Percentiles rank a stretch among this genome's conserved stretches.
Evolutionary conservation across 2,113 vertebrate species (phyloP).

Genomic region (Cochlearius cochlearius): DNA sequence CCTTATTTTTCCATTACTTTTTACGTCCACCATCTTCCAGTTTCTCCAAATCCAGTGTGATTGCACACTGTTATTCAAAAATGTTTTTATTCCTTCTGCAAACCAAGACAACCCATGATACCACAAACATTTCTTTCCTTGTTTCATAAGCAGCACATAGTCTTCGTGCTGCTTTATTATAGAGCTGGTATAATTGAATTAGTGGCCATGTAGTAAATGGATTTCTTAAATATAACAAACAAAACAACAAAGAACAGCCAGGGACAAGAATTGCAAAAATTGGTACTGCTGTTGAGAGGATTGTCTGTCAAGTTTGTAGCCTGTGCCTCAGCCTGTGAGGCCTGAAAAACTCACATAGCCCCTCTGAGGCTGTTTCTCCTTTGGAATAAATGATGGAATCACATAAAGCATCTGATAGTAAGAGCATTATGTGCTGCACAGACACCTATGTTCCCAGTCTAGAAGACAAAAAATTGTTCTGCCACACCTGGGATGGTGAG

Average conservation of each 20-base stretch:
- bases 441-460: background rate
- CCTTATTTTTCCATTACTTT: background rate
- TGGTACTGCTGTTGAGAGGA: background rate
- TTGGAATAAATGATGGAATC: background rate
- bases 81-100: background rate
- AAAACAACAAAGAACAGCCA: background rate
- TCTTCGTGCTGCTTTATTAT: background rate
- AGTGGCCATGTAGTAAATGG: background rate
- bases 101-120: background rate
- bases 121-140: background rate
- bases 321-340: background rate
- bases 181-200: background rate
- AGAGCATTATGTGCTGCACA: background rate
- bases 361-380: background rate
- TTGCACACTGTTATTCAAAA: background rate
- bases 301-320: background rate
- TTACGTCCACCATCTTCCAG: background rate
- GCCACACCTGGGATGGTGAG: background rate
- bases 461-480: background rate
- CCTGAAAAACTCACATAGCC: background rate
- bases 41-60: no score
- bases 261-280: background rate
- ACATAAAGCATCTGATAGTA: background rate
- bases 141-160: background rate
- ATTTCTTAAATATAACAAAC: background rate